Conservation (phyloP, 2,888 invertebrate species). For the Phlogophora meticulosa region DNA sequence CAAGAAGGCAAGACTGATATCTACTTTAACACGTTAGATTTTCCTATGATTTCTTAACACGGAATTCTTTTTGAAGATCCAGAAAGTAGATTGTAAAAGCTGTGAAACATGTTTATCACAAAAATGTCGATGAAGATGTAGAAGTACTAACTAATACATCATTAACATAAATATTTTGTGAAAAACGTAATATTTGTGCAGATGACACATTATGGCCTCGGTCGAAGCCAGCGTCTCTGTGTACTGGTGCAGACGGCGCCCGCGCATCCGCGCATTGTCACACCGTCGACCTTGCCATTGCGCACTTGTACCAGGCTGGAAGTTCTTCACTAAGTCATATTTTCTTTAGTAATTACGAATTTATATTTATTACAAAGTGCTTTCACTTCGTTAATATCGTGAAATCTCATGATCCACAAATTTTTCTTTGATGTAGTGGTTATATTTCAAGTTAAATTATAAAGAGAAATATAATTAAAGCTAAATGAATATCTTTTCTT, state of each 20-base stretch:
- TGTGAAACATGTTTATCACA: background rate
- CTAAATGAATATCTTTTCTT: conserved; percentile 23
- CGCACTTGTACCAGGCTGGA: conserved; percentile 50
- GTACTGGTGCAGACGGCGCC: conserved; percentile 16
- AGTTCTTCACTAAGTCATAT: conserved; percentile 28
- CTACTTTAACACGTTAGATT: conserved; percentile 20
- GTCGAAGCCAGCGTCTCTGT: conserved; percentile 30
- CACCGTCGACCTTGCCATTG: conserved; percentile 51
- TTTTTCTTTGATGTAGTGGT: background rate
- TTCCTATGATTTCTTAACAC: conserved; percentile 25
- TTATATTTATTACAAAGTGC: conserved; percentile 19
- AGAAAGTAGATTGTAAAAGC: background rate
- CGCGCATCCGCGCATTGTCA: conserved; percentile 52
- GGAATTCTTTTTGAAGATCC: conserved; percentile 4
- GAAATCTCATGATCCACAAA: conserved; percentile 27
- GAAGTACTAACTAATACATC: conserved; percentile 6
- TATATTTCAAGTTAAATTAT: conserved; percentile 5
- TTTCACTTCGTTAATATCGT: conserved; percentile 1
- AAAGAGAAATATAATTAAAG: conserved; percentile 9
- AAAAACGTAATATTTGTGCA: conserved; percentile 48
- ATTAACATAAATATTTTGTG: conserved; percentile 20
- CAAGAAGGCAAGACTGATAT: conserved; percentile 10
- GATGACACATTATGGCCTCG: conserved; percentile 57
- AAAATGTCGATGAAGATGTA: background rate
- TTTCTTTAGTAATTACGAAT: conserved; percentile 34